A percentile compares a stretch with the other conserved stretches of the same genome.
Evolutionary conservation across 2,113 vertebrate genomes (phyloP).

Genomic region (Tylochromis polylepis): DNA sequence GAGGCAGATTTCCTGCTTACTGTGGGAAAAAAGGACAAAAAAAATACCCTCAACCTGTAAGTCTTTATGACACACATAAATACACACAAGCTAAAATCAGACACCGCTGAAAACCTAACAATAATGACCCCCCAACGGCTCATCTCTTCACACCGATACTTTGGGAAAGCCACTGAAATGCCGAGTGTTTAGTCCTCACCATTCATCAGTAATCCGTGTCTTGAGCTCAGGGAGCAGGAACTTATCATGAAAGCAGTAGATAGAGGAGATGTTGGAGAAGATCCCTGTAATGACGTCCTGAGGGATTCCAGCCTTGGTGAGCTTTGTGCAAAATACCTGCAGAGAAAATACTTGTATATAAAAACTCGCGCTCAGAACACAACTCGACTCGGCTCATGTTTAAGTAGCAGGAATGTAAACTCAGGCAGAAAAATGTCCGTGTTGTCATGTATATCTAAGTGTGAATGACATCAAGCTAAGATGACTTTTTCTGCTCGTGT

Average conservation of each 20-base stretch:
- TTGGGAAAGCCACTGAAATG: neutral
- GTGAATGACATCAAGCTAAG: neutral
- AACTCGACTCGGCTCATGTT: neutral
- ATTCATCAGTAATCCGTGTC: constrained; percentile 87
- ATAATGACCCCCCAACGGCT: neutral
- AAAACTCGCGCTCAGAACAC: neutral
- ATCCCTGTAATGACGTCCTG: constrained; percentile 90
- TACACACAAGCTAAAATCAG: neutral
- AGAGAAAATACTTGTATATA: neutral
- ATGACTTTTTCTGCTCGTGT: neutral
- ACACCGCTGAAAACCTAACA: neutral
- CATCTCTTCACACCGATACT: neutral
- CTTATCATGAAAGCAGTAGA: constrained; percentile 91
- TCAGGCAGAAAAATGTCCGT: neutral
- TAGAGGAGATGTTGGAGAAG: constrained; percentile 98
- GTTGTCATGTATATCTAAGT: neutral
- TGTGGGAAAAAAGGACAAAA: neutral
- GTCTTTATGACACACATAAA: neutral
- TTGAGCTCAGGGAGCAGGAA: constrained; percentile 94
- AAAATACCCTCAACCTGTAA: neutral
- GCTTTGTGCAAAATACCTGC: constrained; percentile 92
- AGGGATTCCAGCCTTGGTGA: constrained; percentile 85
- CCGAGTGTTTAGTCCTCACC: constrained; percentile 73
- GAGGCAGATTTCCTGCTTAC: constrained; percentile 19
- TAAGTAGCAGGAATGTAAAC: neutral